Evolutionary conservation across 2,797 vertebrate species (phyloP).

Genomic region (Bovichtus diacanthus): DNA sequence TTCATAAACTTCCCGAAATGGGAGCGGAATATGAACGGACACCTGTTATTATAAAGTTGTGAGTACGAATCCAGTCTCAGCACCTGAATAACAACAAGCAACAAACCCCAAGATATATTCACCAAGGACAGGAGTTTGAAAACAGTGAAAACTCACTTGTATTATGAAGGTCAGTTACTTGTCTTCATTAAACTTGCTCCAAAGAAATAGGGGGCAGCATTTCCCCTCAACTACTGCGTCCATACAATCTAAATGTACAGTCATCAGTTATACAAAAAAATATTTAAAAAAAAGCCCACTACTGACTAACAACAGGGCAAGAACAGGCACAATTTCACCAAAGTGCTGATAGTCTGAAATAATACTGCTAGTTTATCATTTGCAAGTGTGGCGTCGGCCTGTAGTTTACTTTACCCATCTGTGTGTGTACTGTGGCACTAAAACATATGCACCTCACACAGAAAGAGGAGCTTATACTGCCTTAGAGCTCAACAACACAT

Average conservation of each 20-base stretch:
- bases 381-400: no score
- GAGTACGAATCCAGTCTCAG: neutral
- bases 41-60: slow-evolving; percentile 1
- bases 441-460: slow-evolving; percentile 34
- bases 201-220: no score
- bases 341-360: no score
- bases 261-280: no score
- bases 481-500: slow-evolving; percentile 32
- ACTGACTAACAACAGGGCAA: no score
- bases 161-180: neutral
- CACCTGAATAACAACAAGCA: slow-evolving; percentile 28
- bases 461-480: slow-evolving; percentile 12
- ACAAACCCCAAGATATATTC: neutral
- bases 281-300: no score
- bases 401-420: no score
- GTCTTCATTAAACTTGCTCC: neutral
- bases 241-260: no score
- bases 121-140: slow-evolving; percentile 4
- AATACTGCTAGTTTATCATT: no score
- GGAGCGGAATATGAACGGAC: neutral
- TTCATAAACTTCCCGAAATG: neutral
- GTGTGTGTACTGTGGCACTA: no score
- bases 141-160: neutral
- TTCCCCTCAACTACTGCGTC: no score
- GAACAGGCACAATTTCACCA: no score